Conservation (phyloP, 2,797 vertebrate genomes). For the Schizopygopsis pylzovi region DNA sequence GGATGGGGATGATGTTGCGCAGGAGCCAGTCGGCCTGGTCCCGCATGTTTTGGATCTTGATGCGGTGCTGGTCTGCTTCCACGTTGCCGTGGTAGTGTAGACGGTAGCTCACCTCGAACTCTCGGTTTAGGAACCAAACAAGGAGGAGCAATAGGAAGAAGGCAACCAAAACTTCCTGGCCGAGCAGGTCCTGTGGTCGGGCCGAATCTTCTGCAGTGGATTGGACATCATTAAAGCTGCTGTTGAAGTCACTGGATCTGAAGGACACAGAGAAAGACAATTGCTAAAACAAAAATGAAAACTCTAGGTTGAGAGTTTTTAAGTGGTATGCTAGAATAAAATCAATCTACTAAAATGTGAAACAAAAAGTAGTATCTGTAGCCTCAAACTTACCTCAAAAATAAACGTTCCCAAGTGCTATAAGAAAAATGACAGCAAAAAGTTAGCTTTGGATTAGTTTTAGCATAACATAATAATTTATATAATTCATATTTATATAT, state of each 20-base stretch:
- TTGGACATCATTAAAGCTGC: constrained; percentile 59
- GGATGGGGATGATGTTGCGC: constrained; percentile 95
- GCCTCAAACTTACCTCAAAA: constrained; percentile 36
- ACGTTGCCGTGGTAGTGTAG: constrained; percentile 96
- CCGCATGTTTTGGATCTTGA: constrained; percentile 95
- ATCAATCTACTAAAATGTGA: neutral
- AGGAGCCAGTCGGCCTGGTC: constrained; percentile 97
- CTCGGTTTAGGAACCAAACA: constrained; percentile 97
- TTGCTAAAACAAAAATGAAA: neutral
- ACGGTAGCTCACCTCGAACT: constrained; percentile 96
- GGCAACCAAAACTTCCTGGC: constrained; percentile 85
- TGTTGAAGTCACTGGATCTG: constrained; percentile 65
- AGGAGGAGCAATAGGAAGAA: constrained; percentile 92
- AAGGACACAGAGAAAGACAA: neutral
- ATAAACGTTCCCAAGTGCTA: constrained; percentile 43
- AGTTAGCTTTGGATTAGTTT: neutral
- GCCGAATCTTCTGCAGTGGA: neutral
- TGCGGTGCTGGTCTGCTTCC: constrained; percentile 93
- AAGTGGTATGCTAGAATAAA: neutral
- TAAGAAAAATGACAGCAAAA: constrained; percentile 6
- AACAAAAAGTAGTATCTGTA: neutral
- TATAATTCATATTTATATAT: too few species aligned
- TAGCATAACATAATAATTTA: neutral
- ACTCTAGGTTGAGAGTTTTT: neutral
- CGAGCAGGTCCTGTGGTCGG: constrained; percentile 71